Evolutionary conservation across 2,888 invertebrate genomes (phyloP), one percentile per base, ranked within the genome.

Genomic region (Eupithecia subumbrata): DNA sequence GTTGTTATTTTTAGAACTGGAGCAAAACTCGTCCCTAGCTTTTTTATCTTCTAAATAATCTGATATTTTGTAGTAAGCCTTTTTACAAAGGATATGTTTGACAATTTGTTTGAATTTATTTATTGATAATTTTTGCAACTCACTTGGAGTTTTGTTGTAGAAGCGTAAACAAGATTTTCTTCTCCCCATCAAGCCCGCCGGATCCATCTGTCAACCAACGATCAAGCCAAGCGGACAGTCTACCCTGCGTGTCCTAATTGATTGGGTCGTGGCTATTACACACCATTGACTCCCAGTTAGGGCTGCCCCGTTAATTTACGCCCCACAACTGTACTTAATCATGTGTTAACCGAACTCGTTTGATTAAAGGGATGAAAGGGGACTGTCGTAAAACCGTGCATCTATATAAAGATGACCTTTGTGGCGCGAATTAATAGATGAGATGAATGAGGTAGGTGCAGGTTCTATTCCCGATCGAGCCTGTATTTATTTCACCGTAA

Each of bases 181-280:
- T 4, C 37, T 5, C 12, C 34, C 34, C 66, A 66, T 66, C 66
- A 66, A 40, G 43, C 25, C n/a, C 63, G 16, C 22, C 34, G 48
- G 48, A 48, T 30, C 30, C 60, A 56, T 22, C 48, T 67, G 68
- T 18, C 75, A 77, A 52, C 73, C 82, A 78, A 81, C 73, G 80
- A 76, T 79, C 66, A 67, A 74, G 74, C 60, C 45, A 64, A 12
- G 11, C 14, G 60, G 69, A 63, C 74, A 75, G 77, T 72, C 22
- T 14, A 73, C 70, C 48, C 81, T 82, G 81, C 83, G 82, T 83
- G 82, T 84, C 85, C 83, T 88, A 88, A 88, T 88, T 88, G 88
- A 86, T 88, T 84, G 85, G 84, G 86, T 84, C 82, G 86, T 84
- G 83, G 85, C 84, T 84, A 87, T 88, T 84, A 87, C 87, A 86